Conservation (phyloP, 1,140 invertebrate species). For the Solenopsis invicta region DNA sequence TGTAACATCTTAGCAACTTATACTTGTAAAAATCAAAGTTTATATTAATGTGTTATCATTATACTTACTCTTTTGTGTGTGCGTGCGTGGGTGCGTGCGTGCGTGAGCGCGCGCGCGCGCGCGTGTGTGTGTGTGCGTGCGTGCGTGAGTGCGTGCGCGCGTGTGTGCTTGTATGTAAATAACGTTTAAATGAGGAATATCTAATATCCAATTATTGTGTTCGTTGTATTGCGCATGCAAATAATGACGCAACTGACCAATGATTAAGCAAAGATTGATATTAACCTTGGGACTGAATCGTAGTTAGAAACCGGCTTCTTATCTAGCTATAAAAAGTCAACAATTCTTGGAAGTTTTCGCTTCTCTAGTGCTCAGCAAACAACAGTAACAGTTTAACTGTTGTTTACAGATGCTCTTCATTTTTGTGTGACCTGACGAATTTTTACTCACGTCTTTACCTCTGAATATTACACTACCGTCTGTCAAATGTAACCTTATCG, state of each 20-base stretch:
- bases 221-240: neutral
- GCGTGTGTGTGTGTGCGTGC: no score
- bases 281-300: neutral
- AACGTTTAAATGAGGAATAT: no score
- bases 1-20: no score
- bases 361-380: constrained; percentile 71
- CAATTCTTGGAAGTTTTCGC: constrained; percentile 70
- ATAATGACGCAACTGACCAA: neutral
- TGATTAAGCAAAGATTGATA: neutral
- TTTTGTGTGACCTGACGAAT: constrained; percentile 83
- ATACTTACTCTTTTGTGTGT: no score
- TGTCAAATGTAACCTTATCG: constrained; percentile 82
- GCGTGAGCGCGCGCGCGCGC: no score
- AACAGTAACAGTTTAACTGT: constrained; percentile 71
- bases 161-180: no score
- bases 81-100: no score
- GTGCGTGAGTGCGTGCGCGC: no score
- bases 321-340: constrained; percentile 82
- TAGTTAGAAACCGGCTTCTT: no score
- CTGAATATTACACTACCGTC: constrained; percentile 75
- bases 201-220: no score
- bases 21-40: no score
- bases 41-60: no score
- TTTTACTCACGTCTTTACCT: constrained; percentile 79
- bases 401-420: constrained; percentile 78